phyloP scores from a whole-genome alignment of 23 tunicate species.

The Diplosoma virens region DNA sequence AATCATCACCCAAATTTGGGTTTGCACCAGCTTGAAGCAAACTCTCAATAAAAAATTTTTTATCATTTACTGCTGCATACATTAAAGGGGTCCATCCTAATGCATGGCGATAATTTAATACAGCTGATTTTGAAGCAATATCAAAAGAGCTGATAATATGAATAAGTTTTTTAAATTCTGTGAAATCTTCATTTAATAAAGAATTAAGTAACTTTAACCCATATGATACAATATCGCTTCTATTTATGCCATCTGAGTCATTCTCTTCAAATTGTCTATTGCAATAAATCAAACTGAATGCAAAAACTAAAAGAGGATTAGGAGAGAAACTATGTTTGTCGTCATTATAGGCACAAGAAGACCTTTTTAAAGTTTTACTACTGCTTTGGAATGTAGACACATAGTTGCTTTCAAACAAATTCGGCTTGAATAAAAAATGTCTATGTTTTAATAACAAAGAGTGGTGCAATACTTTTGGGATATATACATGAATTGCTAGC shows the following conservation, averaged over 20 bases:
- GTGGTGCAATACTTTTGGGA: too few relatives aligned
- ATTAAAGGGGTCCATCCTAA: constrained; percentile 95
- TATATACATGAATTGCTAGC: too few relatives aligned
- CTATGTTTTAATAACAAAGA: too few relatives aligned
- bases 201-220: constrained; percentile 20
- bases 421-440: too few relatives aligned
- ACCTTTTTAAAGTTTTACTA: too few relatives aligned
- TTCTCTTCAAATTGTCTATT: not conserved
- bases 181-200: not conserved
- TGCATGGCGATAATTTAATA: constrained; percentile 53
- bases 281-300: not conserved
- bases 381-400: too few relatives aligned
- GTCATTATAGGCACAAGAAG: too few relatives aligned
- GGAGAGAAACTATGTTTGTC: too few relatives aligned
- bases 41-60: constrained; percentile 6
- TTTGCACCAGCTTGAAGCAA: constrained; percentile 83
- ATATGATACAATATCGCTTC: not conserved
- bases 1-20: constrained; percentile 69
- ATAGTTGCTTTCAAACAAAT: too few relatives aligned
- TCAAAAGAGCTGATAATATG: constrained; percentile 7
- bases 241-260: not conserved
- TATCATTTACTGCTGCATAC: constrained; percentile 65
- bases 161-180: constrained; percentile 12
- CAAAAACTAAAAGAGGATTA: not conserved
- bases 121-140: constrained; percentile 14